These are phyloP conservation scores for Oreocharis arfaki DNA, from an alignment of 2,113 vertebrate genomes.

Conservation along the genomic window DNA sequence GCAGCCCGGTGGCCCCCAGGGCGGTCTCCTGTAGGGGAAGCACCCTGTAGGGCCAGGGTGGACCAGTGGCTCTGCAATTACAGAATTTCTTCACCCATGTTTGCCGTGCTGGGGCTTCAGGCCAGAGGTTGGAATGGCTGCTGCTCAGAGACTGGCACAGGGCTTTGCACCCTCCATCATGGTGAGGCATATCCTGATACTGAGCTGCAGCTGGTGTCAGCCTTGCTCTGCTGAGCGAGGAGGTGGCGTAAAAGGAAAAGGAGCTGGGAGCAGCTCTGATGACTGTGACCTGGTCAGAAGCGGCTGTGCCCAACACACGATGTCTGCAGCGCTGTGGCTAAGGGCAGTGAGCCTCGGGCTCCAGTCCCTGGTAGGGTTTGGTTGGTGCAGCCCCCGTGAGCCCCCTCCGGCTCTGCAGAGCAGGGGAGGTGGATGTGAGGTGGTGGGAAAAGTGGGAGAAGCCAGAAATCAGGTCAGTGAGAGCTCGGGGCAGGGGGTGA, in stretches of 20 bases:
- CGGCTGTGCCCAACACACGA: accelerated
- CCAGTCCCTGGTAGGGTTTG: not conserved
- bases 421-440: accelerated
- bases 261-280: not conserved
- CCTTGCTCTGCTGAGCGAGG: not conserved
- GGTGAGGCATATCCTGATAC: accelerated
- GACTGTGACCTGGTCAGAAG: not conserved
- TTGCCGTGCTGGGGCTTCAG: accelerated
- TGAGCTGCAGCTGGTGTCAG: not conserved
- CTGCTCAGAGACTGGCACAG: not conserved
- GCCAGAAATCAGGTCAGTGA: too few species aligned
- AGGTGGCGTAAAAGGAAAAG: not conserved
- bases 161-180: not conserved
- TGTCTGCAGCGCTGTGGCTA: not conserved
- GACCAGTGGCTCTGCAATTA: not conserved
- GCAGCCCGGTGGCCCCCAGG: not conserved
- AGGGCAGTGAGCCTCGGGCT: accelerated
- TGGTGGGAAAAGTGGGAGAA: not conserved
- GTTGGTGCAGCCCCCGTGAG: accelerated
- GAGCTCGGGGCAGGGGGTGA: accelerated
- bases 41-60: not conserved
- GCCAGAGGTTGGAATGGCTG: not conserved
- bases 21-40: not conserved
- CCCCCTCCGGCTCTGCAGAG: accelerated
- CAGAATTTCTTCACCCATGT: not conserved